Conservation (phyloP, 2,888 invertebrate genomes). For the Scaptodrosophila latifasciaeformis region DNA sequence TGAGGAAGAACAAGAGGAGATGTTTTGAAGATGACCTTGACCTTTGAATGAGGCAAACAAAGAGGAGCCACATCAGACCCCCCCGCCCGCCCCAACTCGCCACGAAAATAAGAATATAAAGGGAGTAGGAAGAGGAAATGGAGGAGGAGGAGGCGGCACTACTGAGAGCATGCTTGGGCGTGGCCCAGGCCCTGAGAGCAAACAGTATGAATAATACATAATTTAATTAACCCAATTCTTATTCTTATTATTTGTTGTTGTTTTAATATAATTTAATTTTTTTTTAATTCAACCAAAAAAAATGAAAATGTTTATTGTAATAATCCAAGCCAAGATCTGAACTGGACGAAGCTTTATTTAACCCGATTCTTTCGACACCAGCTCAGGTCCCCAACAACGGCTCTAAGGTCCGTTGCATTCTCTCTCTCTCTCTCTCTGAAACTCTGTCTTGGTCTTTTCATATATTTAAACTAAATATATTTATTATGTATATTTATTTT, state of each 20-base stretch:
- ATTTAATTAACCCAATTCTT: slow-evolving; percentile 65
- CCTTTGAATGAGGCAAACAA: background rate
- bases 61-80: background rate
- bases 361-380: slow-evolving; percentile 14
- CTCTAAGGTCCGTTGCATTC: slow-evolving; percentile 9
- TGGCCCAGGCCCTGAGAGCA: slow-evolving; percentile 65
- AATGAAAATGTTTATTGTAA: slow-evolving; percentile 33
- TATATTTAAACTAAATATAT: slow-evolving; percentile 14
- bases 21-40: background rate
- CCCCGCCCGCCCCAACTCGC: too few relatives aligned
- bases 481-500: slow-evolving; percentile 39
- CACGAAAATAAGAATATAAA: too few relatives aligned
- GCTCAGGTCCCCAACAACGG: slow-evolving; percentile 12
- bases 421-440: slow-evolving; percentile 5
- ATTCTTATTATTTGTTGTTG: too few relatives aligned
- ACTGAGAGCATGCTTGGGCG: slow-evolving; percentile 35
- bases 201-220: slow-evolving; percentile 73
- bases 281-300: slow-evolving; percentile 28
- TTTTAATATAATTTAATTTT: slow-evolving; percentile 42
- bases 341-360: slow-evolving; percentile 5
- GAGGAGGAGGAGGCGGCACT: background rate
- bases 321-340: slow-evolving; percentile 20
- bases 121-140: slow-evolving; percentile 20
- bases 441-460: slow-evolving; percentile 12
- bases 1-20: too few relatives aligned